Evolutionary conservation across 2,797 vertebrate species (phyloP).

Genomic region (Melanotaenia boesemani): DNA sequence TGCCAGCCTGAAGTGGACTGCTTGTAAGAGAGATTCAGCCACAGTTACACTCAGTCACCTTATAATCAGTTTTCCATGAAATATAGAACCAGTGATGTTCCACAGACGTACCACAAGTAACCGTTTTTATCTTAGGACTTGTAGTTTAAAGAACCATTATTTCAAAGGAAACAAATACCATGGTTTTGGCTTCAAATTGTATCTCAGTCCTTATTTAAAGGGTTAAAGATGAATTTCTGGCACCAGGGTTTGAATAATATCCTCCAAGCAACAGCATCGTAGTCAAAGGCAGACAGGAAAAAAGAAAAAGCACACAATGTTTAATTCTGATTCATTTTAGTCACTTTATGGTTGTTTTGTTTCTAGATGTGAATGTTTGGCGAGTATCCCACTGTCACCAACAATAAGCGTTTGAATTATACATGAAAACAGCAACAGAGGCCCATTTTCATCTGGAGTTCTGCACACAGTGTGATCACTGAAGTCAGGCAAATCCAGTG

Average conservation of each 20-base stretch:
- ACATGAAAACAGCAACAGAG: slow-evolving; percentile 34
- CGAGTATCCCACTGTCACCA: slow-evolving; percentile 5
- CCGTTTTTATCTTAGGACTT: too few species aligned
- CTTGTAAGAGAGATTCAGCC: background rate
- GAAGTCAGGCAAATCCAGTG: slow-evolving; percentile 38
- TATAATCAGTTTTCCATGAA: background rate
- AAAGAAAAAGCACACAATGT: background rate
- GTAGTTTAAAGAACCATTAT: too few species aligned
- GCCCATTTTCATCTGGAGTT: slow-evolving; percentile 19
- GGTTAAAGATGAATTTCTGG: slow-evolving; percentile 33
- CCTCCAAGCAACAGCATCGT: slow-evolving; percentile 36
- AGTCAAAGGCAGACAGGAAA: slow-evolving; percentile 3
- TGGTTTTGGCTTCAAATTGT: background rate
- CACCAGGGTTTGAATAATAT: slow-evolving; percentile 15
- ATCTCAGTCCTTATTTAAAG: slow-evolving; percentile 41
- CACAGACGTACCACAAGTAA: too few species aligned
- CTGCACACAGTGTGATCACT: slow-evolving; percentile 27
- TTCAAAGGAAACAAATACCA: too few species aligned
- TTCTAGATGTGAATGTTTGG: slow-evolving; percentile 12
- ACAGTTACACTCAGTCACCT: background rate
- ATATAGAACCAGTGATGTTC: too few species aligned
- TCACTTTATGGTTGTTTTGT: background rate
- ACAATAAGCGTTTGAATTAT: slow-evolving; percentile 44
- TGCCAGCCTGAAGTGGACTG: background rate
- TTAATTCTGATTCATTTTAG: slow-evolving; percentile 7